Evolutionary conservation across 2,888 invertebrate genomes (phyloP).

Genomic region (Drosophila rellima): DNA sequence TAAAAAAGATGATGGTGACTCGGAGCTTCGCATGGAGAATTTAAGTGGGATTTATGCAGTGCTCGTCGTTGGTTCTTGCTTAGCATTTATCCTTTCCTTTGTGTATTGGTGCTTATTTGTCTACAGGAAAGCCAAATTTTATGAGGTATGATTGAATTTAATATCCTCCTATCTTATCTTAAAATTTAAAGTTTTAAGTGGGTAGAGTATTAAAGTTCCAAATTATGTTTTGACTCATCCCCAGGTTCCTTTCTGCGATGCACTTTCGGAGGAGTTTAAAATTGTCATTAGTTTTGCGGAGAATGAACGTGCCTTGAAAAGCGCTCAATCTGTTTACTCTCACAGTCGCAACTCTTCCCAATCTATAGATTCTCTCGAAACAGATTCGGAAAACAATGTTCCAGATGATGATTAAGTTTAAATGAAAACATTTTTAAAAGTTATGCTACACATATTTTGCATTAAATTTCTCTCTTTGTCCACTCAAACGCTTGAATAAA

Average conservation of each 20-base stretch:
- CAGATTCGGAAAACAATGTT: constrained; percentile 71
- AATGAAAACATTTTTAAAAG: background rate
- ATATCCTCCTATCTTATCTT: background rate
- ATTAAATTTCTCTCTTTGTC: constrained; percentile 2
- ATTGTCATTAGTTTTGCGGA: constrained; percentile 90
- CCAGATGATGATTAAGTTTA: constrained; percentile 36
- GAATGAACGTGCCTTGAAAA: constrained; percentile 89
- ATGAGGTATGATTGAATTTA: constrained; percentile 72
- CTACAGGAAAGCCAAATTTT: constrained; percentile 76
- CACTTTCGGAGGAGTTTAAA: constrained; percentile 89
- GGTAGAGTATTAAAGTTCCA: background rate
- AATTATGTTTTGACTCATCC: background rate
- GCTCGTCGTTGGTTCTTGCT: constrained; percentile 86
- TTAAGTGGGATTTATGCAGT: constrained; percentile 89
- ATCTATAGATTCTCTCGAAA: constrained; percentile 83
- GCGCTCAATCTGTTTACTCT: constrained; percentile 84
- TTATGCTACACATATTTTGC: background rate
- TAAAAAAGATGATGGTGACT: constrained; percentile 73
- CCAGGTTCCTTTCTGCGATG: constrained; percentile 89
- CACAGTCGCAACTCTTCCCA: constrained; percentile 83
- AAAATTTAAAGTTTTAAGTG: no score
- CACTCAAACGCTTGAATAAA: constrained; percentile 31
- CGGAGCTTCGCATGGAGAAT: constrained; percentile 88
- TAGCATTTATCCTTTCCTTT: constrained; percentile 80
- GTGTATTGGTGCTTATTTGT: constrained; percentile 81